Evolutionary conservation across 2,888 invertebrate genomes (phyloP).

Genomic region (Euplagia quadripunctaria): DNA sequence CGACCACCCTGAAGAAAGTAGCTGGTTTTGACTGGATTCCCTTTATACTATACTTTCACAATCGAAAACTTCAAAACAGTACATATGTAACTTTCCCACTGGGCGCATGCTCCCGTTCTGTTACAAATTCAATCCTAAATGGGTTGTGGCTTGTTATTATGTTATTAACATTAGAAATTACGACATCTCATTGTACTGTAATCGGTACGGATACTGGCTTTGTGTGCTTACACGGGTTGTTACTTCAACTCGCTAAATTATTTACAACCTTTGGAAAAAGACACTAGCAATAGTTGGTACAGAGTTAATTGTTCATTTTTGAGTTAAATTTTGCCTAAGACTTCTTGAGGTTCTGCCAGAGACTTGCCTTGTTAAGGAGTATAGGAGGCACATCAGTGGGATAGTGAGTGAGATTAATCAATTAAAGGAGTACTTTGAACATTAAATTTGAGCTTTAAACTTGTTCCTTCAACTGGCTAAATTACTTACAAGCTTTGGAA

Average conservation of each 20-base stretch:
- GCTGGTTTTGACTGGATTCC: too few relatives aligned
- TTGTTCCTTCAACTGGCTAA: too few relatives aligned
- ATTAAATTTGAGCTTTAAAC: too few relatives aligned
- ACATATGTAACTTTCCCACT: conserved; percentile 35
- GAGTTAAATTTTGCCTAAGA: too few relatives aligned
- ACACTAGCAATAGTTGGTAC: not conserved
- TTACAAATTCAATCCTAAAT: conserved; percentile 65
- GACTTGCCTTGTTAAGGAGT: too few relatives aligned
- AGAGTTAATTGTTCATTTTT: not conserved
- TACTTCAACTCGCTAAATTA: conserved; percentile 31
- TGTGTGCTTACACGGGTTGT: conserved; percentile 41
- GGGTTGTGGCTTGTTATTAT: conserved; percentile 72
- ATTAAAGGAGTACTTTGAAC: too few relatives aligned
- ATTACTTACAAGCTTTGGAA: too few relatives aligned
- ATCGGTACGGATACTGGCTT: conserved; percentile 55
- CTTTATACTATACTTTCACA: not conserved
- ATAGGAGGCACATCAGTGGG: too few relatives aligned
- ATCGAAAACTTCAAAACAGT: not conserved
- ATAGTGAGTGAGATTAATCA: too few relatives aligned
- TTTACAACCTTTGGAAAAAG: conserved; percentile 32
- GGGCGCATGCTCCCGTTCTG: conserved; percentile 56
- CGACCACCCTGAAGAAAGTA: too few relatives aligned
- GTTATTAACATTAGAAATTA: conserved; percentile 82
- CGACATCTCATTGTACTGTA: conserved; percentile 78
- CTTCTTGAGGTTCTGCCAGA: too few relatives aligned